phyloP scores from a whole-genome alignment of 2,888 invertebrate species.

The Marasmarcha lunaedactyla region DNA sequence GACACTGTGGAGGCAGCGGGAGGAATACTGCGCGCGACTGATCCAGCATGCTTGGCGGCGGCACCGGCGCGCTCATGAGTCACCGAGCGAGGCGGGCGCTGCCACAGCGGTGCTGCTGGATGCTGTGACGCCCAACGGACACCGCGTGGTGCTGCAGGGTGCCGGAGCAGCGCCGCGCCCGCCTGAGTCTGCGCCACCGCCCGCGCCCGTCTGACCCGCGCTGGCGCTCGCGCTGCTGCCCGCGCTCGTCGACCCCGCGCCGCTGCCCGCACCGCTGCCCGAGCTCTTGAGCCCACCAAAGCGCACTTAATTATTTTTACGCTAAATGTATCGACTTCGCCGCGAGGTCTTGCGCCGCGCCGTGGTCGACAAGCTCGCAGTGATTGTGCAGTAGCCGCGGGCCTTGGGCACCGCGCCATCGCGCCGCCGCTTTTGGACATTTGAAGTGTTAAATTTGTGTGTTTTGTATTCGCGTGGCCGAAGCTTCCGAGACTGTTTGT shows the following conservation, averaged over 20 bases:
- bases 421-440: slow-evolving; percentile 43
- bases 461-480: slow-evolving; percentile 62
- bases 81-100: slow-evolving; percentile 73
- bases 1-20: slow-evolving; percentile 94
- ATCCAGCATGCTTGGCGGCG: slow-evolving; percentile 96
- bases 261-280: slow-evolving; percentile 63
- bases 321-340: slow-evolving; percentile 43
- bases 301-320: slow-evolving; percentile 58
- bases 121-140: slow-evolving; percentile 85
- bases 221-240: slow-evolving; percentile 67
- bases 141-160: slow-evolving; percentile 91
- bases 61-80: slow-evolving; percentile 70
- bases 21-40: slow-evolving; percentile 95
- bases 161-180: slow-evolving; percentile 90
- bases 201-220: slow-evolving; percentile 74
- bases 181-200: slow-evolving; percentile 84
- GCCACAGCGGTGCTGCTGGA: slow-evolving; percentile 90
- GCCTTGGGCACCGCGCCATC: slow-evolving; percentile 19
- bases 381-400: slow-evolving; percentile 21
- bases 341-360: slow-evolving; percentile 31
- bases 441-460: slow-evolving; percentile 48
- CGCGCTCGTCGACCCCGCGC: slow-evolving; percentile 60
- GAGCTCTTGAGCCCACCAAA: slow-evolving; percentile 63
- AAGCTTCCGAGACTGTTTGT: slow-evolving; percentile 60
- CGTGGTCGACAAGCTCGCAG: slow-evolving; percentile 18